phyloP scores from a whole-genome alignment of 2,888 invertebrate genomes.

The Seira sanloemensis region DNA sequence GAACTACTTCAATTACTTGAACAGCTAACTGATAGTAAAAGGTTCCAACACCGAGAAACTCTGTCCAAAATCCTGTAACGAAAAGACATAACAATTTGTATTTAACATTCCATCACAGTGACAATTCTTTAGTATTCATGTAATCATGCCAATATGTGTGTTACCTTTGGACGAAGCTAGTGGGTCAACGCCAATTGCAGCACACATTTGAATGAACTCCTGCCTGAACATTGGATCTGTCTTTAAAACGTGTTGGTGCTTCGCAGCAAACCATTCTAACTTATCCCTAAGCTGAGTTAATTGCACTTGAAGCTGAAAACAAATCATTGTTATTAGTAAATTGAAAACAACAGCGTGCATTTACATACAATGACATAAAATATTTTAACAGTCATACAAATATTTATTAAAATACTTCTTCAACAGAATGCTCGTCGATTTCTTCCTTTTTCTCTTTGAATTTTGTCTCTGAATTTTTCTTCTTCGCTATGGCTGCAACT shows the following conservation, averaged over 20 bases:
- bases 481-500: constrained; percentile 92
- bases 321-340: too few species aligned
- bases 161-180: constrained; percentile 91
- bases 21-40: constrained; percentile 99
- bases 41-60: constrained; percentile 96
- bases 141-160: too few species aligned
- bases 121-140: not conserved
- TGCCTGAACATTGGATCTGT: constrained; percentile 95
- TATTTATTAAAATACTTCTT: constrained; percentile 76
- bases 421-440: constrained; percentile 93
- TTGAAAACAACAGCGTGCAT: not conserved
- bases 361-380: not conserved
- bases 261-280: constrained; percentile 95
- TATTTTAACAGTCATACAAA: constrained; percentile 9
- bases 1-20: constrained; percentile 97
- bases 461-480: constrained; percentile 90
- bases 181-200: constrained; percentile 98
- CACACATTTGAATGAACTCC: constrained; percentile 99
- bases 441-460: constrained; percentile 94
- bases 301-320: constrained; percentile 92
- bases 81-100: not conserved
- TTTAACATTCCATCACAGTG: not conserved
- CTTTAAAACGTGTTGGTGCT: constrained; percentile 95
- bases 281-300: constrained; percentile 93
- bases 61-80: constrained; percentile 92